A percentile compares a stretch with the other conserved stretches of the same genome.
Conservation (phyloP, 2,888 invertebrate genomes). For the Pollenia griseotomentosa region DNA sequence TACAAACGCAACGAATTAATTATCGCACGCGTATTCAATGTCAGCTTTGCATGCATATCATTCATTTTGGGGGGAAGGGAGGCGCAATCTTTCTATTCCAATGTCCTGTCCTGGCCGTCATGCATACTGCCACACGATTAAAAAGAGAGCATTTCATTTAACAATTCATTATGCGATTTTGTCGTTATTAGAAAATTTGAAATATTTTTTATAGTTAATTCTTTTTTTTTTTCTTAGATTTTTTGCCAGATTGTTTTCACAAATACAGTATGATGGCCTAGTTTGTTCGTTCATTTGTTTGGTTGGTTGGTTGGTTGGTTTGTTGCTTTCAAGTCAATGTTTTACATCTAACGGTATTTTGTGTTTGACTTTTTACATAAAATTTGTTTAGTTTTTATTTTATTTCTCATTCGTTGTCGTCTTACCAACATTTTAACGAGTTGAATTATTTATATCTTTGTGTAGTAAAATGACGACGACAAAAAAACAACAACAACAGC, state of each 20-base stretch:
- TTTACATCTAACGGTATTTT: constrained; percentile 69
- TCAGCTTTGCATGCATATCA: constrained; percentile 79
- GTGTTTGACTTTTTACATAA: constrained; percentile 37
- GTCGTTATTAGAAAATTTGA: constrained; percentile 65
- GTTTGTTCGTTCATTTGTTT: constrained; percentile 38
- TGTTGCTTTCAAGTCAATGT: constrained; percentile 54
- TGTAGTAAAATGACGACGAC: not conserved
- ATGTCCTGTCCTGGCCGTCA: constrained; percentile 36
- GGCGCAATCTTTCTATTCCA: constrained; percentile 33
- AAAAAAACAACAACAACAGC: constrained; percentile 14
- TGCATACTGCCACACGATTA: constrained; percentile 51
- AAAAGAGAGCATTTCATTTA: constrained; percentile 64
- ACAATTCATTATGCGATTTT: constrained; percentile 46
- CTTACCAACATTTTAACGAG: constrained; percentile 62
- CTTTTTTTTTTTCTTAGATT: not conserved
- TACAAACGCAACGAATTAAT: constrained; percentile 76
- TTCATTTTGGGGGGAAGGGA: constrained; percentile 73
- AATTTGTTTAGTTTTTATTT: constrained; percentile 54
- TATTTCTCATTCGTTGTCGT: constrained; percentile 5
- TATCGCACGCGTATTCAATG: constrained; percentile 77
- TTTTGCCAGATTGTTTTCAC: constrained; percentile 4
- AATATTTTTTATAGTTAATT: constrained; percentile 36
- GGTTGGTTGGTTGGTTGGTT: not conserved
- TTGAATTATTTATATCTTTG: constrained; percentile 69
- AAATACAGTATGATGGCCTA: constrained; percentile 65